These are phyloP conservation scores for Apantesis nais DNA, from an alignment of 2,888 invertebrate genomes.

Conservation along the genomic window DNA sequence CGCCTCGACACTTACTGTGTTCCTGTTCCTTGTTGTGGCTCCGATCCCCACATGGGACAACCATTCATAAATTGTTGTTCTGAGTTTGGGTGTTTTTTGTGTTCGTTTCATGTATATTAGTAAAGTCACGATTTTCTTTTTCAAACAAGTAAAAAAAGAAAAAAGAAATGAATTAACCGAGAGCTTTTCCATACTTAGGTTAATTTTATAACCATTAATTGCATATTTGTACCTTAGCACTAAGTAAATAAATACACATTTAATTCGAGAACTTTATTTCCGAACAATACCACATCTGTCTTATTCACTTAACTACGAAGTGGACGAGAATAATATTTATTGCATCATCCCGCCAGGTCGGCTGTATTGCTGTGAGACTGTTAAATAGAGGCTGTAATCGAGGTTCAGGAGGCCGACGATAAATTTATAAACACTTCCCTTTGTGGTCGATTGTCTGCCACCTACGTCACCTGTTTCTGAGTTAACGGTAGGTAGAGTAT, in stretches of 20 bases:
- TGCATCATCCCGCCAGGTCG: conserved; percentile 25
- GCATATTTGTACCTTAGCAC: not conserved
- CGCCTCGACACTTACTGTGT: too few species aligned
- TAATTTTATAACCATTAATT: not conserved
- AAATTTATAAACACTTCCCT: conserved; percentile 47
- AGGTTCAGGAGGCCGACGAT: conserved; percentile 43
- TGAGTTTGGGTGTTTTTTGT: too few species aligned
- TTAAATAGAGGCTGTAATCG: conserved; percentile 46
- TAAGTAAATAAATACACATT: not conserved
- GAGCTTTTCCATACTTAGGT: too few species aligned
- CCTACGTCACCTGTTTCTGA: conserved; percentile 44
- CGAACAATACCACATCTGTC: conserved; percentile 1
- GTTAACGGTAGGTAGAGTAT: conserved; percentile 16
- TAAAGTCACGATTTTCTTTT: too few species aligned
- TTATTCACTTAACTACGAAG: not conserved
- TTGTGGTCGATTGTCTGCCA: conserved; percentile 43
- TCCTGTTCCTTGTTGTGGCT: too few species aligned
- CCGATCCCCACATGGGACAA: too few species aligned
- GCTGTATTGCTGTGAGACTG: conserved; percentile 26
- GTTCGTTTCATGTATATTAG: too few species aligned
- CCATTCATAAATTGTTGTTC: too few species aligned
- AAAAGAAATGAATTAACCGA: too few species aligned
- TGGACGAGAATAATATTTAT: conserved; percentile 15
- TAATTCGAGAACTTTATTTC: not conserved
- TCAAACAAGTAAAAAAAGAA: too few species aligned